A percentile compares a stretch with the other conserved stretches of the same genome.
Conservation (phyloP, 2,797 vertebrate genomes). For the Emydoidea blandingii region DNA sequence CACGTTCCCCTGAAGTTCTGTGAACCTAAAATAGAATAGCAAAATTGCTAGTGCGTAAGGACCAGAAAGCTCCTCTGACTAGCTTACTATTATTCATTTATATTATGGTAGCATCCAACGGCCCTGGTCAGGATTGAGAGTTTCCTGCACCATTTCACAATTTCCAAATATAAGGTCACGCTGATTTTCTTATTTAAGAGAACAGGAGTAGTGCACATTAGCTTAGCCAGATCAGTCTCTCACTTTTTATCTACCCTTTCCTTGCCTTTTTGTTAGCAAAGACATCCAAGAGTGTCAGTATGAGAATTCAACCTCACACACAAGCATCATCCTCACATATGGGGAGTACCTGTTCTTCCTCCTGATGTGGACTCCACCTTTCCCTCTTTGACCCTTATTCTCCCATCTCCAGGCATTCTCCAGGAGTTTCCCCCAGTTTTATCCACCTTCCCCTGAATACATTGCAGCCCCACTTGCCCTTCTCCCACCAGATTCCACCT, state of each 20-base stretch:
- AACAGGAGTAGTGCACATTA: background rate
- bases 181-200: background rate
- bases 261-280: background rate
- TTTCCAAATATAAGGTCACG: background rate
- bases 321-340: background rate
- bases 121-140: background rate
- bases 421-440: background rate
- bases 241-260: background rate
- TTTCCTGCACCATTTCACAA: background rate
- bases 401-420: background rate
- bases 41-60: background rate
- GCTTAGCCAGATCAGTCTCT: background rate
- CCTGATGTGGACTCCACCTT: background rate
- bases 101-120: background rate
- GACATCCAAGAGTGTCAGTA: background rate
- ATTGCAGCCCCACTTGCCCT: background rate
- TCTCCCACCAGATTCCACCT: background rate
- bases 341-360: background rate
- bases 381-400: background rate
- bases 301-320: background rate
- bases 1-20: background rate
- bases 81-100: background rate
- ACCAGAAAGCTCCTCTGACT: accelerated
- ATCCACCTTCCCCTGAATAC: background rate
- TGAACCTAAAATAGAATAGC: background rate